Base-by-base conservation (phyloP, 2,888 invertebrate genomes). In the Cotesia congregata region DNA sequence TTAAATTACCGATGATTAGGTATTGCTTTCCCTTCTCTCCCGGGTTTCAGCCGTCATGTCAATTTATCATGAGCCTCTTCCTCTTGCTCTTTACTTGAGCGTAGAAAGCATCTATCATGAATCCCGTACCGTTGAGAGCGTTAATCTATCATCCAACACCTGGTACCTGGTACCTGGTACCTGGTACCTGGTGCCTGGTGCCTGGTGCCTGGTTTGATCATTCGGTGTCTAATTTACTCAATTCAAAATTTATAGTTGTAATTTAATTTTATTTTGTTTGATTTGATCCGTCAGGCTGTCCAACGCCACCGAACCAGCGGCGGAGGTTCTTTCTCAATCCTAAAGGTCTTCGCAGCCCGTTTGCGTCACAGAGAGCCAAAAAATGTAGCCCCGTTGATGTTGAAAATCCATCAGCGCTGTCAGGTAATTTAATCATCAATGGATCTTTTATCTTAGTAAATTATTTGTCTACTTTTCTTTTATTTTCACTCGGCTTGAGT, bases 301-400 rank as follows among this genome's bases (percentile, higher is more conserved):
- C 96, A 67, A 96, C 96, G 70, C 96, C 96, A 67, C 95, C 95
- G 0, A 94, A 94, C 83, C 92, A 91, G 79, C 92, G 95, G 83
- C 93, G 95, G 89, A 93, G 94, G 90, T 95, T 96, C 90, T 95
- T 96, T 90, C 92, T 95, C 67, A 95, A 95, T 85, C 94, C 96
- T 7, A 95, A 95, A 89, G 94, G 94, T 40, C 90, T 96, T 79
- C 92, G 95, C 79, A 95, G 94, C 89, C 95, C 95, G n/a, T 94
- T 95, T 85, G 92, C 81, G 86, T 91, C 88, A 81, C 91, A 84
- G 85, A 89, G 85, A 85, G 89, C 85, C 62, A 84, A 86, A 39
- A 82, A 86, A 71, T 83, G 86, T 40, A 85, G 85, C 9, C 82
- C 85, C 83, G 83, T 89, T 84, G 81, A 90, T 68, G 91, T 91